phyloP scores from a whole-genome alignment of 1,140 invertebrate genomes.

The Brachionus sp. region DNA sequence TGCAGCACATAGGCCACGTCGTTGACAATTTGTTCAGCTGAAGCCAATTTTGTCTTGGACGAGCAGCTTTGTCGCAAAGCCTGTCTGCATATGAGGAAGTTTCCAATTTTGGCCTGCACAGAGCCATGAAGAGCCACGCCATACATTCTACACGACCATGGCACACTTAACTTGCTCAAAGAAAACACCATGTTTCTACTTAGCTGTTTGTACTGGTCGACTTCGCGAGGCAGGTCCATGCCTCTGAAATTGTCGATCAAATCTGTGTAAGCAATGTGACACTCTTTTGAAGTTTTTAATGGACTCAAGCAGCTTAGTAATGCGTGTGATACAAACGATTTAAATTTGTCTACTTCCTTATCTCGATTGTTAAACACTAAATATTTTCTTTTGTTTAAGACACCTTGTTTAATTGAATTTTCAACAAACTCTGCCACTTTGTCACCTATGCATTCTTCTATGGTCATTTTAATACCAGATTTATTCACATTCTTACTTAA shows the following conservation, averaged over 20 bases:
- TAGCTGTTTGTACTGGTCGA: not conserved
- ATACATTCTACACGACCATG: not conserved
- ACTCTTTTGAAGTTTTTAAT: not conserved
- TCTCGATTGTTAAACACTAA: not conserved
- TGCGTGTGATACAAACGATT: not conserved
- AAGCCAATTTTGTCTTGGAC: not conserved
- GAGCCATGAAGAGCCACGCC: not conserved
- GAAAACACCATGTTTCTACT: not conserved
- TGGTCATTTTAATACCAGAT: not conserved
- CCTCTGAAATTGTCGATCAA: not conserved
- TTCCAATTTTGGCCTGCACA: not conserved
- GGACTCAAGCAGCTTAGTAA: not conserved
- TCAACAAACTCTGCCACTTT: not conserved
- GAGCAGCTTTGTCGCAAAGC: not conserved
- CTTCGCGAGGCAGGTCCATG: not conserved
- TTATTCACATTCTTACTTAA: not conserved
- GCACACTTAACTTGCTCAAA: not conserved
- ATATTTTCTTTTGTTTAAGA: not conserved
- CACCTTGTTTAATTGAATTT: not conserved
- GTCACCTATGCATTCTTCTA: not conserved
- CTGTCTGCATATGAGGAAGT: not conserved
- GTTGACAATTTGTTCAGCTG: not conserved
- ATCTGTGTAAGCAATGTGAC: not conserved
- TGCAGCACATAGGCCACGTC: not conserved
- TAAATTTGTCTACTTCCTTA: not conserved